phyloP scores from a whole-genome alignment of 2,888 invertebrate genomes.

The Ernsta delagoae region DNA sequence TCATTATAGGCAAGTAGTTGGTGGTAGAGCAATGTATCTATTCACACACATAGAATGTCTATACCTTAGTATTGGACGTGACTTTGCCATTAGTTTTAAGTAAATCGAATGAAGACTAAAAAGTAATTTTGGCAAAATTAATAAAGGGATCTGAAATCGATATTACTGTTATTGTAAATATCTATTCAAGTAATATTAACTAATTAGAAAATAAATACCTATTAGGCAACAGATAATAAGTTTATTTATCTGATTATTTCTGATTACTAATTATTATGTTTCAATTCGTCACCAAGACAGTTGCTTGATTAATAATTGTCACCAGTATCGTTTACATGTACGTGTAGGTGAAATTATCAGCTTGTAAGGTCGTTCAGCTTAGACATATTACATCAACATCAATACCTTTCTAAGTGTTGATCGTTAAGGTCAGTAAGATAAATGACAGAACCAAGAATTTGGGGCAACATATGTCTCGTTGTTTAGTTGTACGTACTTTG shows the following conservation, averaged over 20 bases:
- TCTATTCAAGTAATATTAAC: not conserved
- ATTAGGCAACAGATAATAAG: not conserved
- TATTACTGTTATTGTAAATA: too few relatives aligned
- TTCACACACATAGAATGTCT: too few relatives aligned
- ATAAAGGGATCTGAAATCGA: too few relatives aligned
- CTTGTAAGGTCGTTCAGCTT: conserved; percentile 44
- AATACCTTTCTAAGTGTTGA: conserved; percentile 47
- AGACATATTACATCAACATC: conserved; percentile 43
- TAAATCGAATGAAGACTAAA: too few relatives aligned
- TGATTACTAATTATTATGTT: not conserved
- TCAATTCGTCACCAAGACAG: conserved; percentile 5
- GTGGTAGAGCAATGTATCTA: conserved; percentile 6
- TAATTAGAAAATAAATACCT: too few relatives aligned
- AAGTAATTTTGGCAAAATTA: too few relatives aligned
- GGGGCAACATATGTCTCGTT: conserved; percentile 35
- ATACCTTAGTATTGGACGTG: too few relatives aligned
- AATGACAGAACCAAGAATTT: conserved; percentile 44
- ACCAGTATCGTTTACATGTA: conserved; percentile 15
- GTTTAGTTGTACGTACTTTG: not conserved
- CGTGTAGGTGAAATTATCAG: conserved; percentile 44
- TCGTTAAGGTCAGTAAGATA: conserved; percentile 46
- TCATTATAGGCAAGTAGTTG: conserved; percentile 6
- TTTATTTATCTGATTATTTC: not conserved
- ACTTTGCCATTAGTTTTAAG: too few relatives aligned
- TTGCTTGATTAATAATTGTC: conserved; percentile 19